Evolutionary conservation across 2,888 invertebrate genomes (phyloP), one percentile per base, ranked within the genome.

Genomic region (Penaeus monodon): DNA sequence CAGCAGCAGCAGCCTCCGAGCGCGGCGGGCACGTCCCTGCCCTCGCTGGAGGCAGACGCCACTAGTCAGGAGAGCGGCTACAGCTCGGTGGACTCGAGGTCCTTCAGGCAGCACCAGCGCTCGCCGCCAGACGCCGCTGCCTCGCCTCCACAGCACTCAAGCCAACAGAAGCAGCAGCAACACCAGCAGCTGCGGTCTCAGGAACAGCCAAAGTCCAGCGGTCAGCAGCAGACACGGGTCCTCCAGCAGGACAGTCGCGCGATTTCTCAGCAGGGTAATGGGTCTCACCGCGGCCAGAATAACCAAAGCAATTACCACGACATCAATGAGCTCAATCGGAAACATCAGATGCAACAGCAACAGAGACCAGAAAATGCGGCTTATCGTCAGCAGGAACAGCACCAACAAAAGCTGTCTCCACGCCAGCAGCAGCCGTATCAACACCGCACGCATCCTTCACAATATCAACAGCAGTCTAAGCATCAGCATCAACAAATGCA

Each of bases 21-120:
- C 44, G 17, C 44, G n/a, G 24, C 14, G n/a, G 68, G 29, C 33
- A 57, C 77, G 8, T 10, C 77, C 14, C 24, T 33, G 17, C 57
- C 57, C 10, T 66, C 66, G 33, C 85, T 79, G 24, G 89, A 87
- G 57, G 70, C 81, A 17, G 89, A 89, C 66, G 80, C 84, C 17
- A 65, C 74, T 64, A 89, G 88, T 44, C 85, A 88, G 73, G 88
- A 88, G 79, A 88, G 89, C 63, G 88, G 88, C 7, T 88, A 89
- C 38, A 79, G 89, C 38, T 85, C 85, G 6, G 81, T 84, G 22
- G 88, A 88, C 73, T 88, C 88, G 10, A 65, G 86, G 8, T n/a
- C 49, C 70, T 82, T 57, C 78, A 27, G 84, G 57, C 82, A 66
- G 63, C 82, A 24, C 24, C 80, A 57, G 29, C 80, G 24, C 57